A percentile compares a stretch with the other conserved stretches of the same genome.
Conservation (phyloP, 2,113 vertebrate species). For the Entelurus aequoreus region DNA sequence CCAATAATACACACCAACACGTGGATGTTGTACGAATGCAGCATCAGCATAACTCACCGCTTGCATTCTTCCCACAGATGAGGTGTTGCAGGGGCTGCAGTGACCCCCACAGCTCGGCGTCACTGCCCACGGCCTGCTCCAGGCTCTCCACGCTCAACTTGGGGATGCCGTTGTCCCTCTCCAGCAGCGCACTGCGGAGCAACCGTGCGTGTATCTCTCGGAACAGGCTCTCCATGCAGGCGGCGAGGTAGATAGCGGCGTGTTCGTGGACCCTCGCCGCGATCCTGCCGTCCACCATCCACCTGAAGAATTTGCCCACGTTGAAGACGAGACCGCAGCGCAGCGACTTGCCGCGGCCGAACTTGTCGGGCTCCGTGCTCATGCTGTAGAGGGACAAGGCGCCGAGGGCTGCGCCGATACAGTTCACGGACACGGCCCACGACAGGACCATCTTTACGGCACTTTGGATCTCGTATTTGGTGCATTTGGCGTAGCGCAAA, state of each 20-base stretch:
- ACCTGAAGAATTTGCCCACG: conserved; percentile 94
- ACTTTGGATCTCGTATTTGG: conserved; percentile 92
- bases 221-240: conserved; percentile 90
- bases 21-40: no score
- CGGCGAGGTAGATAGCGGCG: conserved; percentile 92
- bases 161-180: conserved; percentile 76
- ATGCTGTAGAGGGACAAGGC: conserved; percentile 93
- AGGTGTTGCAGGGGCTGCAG: conserved; percentile 88
- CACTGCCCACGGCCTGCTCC: conserved; percentile 86
- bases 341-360: conserved; percentile 86
- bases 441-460: conserved; percentile 88
- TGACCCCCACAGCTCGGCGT: conserved; percentile 89
- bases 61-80: conserved; percentile 89
- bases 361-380: conserved; percentile 93
- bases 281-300: conserved; percentile 95
- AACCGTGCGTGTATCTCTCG: conserved; percentile 83
- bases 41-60: conserved; percentile 76
- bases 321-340: conserved; percentile 90
- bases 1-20: no score
- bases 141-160: conserved; percentile 84
- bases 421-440: conserved; percentile 84
- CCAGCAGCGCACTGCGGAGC: conserved; percentile 68
- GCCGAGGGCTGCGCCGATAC: conserved; percentile 82
- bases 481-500: conserved; percentile 94
- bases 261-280: conserved; percentile 92